Evolutionary conservation across 92 coral and sea anemone species (phyloP).

Genomic region (Heteractis magnifica): DNA sequence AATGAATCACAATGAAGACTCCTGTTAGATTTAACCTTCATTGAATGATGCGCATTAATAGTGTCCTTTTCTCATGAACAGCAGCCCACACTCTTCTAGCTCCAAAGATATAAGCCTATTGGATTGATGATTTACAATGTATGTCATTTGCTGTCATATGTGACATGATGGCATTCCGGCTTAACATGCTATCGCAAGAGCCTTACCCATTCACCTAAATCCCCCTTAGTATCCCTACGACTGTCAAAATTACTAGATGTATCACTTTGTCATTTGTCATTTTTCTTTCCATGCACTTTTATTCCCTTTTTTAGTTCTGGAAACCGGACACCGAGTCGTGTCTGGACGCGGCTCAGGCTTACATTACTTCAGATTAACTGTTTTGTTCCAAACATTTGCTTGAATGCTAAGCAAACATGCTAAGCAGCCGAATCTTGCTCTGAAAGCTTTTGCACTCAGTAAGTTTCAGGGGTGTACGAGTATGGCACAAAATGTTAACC

Average conservation of each 20-base stretch:
- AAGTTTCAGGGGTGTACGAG: too few relatives aligned
- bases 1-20: conserved; percentile 4
- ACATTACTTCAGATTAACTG: conserved; percentile 2
- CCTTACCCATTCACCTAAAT: conserved; percentile 25
- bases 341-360: background rate
- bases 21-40: conserved; percentile 30
- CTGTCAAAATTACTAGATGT: conserved; percentile 14
- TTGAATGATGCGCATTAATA: conserved; percentile 16
- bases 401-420: background rate
- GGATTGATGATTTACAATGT: conserved; percentile 23
- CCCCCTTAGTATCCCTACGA: conserved; percentile 11
- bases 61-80: conserved; percentile 5
- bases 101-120: background rate
- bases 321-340: background rate
- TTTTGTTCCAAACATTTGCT: background rate
- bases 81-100: background rate
- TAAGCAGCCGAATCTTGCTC: background rate
- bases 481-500: too few relatives aligned
- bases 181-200: conserved; percentile 30
- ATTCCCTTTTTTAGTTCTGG: background rate
- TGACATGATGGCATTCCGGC: conserved; percentile 41
- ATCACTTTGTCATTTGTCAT: conserved; percentile 7
- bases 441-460: background rate
- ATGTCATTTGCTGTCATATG: background rate
- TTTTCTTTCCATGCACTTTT: background rate